Conservation (phyloP, 2,797 vertebrate genomes). For the Spea hammondii region DNA sequence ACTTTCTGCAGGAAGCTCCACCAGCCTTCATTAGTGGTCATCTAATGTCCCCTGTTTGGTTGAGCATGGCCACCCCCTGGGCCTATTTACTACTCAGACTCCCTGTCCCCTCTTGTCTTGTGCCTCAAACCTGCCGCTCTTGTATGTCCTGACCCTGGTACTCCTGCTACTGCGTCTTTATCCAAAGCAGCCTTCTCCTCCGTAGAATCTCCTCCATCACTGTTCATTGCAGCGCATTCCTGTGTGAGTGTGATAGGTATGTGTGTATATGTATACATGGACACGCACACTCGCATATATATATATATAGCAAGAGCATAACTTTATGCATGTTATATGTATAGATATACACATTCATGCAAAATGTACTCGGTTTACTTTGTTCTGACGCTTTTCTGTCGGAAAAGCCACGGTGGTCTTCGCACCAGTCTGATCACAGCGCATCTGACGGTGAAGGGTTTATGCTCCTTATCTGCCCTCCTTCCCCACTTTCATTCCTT, state of each 20-base stretch:
- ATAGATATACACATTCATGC: constrained; percentile 21
- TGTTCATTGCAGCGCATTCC: constrained; percentile 22
- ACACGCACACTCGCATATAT: constrained; percentile 19
- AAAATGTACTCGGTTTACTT: constrained; percentile 25
- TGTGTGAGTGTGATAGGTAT: not conserved
- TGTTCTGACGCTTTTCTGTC: constrained; percentile 9
- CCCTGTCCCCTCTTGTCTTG: constrained; percentile 2
- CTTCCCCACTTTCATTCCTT: constrained; percentile 24
- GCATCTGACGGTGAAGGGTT: constrained; percentile 8
- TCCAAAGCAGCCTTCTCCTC: constrained; percentile 8
- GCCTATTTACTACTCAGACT: no score
- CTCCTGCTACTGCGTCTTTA: not conserved
- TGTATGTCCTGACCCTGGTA: not conserved
- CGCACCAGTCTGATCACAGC: constrained; percentile 1
- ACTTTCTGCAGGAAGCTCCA: no score
- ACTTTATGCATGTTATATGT: constrained; percentile 26
- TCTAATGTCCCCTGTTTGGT: no score
- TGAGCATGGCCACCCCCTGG: no score
- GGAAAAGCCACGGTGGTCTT: not conserved
- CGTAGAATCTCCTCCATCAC: not conserved
- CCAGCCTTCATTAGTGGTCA: no score
- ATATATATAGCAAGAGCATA: constrained; percentile 18
- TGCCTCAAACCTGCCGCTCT: constrained; percentile 3
- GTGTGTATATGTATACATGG: constrained; percentile 33
- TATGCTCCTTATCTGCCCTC: not conserved